Evolutionary conservation across 2,888 invertebrate genomes (phyloP).

Genomic region (Sylvicola fuscatus): DNA sequence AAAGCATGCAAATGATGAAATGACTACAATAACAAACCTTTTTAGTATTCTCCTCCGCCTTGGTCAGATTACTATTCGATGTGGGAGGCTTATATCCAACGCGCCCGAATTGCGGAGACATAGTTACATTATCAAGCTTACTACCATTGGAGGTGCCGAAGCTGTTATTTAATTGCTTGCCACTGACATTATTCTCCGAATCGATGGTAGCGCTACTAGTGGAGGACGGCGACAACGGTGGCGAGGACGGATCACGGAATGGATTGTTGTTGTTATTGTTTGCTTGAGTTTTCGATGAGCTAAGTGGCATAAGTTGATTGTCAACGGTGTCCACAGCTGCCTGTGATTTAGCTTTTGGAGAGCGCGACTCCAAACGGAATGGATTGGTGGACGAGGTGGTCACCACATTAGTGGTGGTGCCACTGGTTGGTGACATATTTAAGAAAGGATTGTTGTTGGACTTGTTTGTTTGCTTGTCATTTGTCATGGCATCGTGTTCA

Average conservation of each 20-base stretch:
- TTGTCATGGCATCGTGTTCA: background rate
- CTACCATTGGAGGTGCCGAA: too few relatives aligned
- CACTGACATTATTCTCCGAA: background rate
- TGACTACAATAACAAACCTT: too few relatives aligned
- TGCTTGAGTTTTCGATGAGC: background rate
- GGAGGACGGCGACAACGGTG: background rate
- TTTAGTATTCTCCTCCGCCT: too few relatives aligned
- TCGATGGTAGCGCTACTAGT: background rate
- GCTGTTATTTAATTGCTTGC: too few relatives aligned
- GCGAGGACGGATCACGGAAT: background rate
- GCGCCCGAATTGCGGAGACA: too few relatives aligned
- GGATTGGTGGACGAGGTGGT: slow-evolving; percentile 1
- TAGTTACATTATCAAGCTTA: too few relatives aligned
- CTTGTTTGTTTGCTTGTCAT: slow-evolving; percentile 1
- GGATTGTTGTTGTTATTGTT: slow-evolving; percentile 4
- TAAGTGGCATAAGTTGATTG: background rate
- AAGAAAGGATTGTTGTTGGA: slow-evolving; percentile 6
- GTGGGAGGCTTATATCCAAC: too few relatives aligned
- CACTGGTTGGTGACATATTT: slow-evolving; percentile 4
- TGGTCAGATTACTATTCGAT: too few relatives aligned
- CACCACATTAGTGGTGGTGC: background rate
- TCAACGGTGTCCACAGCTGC: background rate
- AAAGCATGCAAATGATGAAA: too few relatives aligned
- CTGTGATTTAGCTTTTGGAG: background rate
- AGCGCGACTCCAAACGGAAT: slow-evolving; percentile 1